Evolutionary conservation across 2,113 vertebrate genomes (phyloP), one percentile per base, ranked within the genome.

Genomic region (Pionites leucogaster): DNA sequence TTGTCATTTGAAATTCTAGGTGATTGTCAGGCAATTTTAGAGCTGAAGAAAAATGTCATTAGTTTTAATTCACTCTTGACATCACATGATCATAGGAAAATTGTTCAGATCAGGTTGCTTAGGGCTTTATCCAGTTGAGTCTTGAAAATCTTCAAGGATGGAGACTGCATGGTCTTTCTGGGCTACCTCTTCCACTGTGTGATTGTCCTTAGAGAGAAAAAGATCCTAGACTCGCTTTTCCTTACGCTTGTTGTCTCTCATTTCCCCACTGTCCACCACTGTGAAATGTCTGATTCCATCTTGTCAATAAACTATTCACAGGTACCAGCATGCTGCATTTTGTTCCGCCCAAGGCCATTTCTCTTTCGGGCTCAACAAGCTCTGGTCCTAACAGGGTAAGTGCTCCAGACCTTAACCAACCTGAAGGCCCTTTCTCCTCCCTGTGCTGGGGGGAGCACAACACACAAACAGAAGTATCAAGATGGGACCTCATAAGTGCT

Each of bases 241-340:
- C 13, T 52, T 68, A 10, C 15, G 24, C 15, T 52, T 86, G 6
- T 41, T n/a, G 11, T 47, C n/a, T 79, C 17, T 86, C 10, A 29
- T 63, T 57, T 86, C 15, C 37, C 15, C 7, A 15, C 27, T 18
- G 25, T 23, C 20, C 8, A 71, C 17, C n/a, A 42, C n/a, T 62
- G 20, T 0, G 0, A 52, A 86, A 4, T 7, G 24, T 27, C 42
- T 3, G 1, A 60, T 28, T 65, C 52, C 15, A 24, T n/a, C 18
- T 37, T 64, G 29, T 53, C 0, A 0, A 37, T 63, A 89, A 82
- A 41, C 31, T 59, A 5, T 29, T 52, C 24, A 29, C 42, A 76
- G n/a, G 18, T 25, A 28, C 13, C 9, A 62, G 27, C 33, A 88
- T n/a, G 17, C 41, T 75, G 23, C 17, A 52, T 33, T 62, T 47